Base-by-base conservation (phyloP, 64 coral and sea anemone genomes). In the Acropora yongei region DNA sequence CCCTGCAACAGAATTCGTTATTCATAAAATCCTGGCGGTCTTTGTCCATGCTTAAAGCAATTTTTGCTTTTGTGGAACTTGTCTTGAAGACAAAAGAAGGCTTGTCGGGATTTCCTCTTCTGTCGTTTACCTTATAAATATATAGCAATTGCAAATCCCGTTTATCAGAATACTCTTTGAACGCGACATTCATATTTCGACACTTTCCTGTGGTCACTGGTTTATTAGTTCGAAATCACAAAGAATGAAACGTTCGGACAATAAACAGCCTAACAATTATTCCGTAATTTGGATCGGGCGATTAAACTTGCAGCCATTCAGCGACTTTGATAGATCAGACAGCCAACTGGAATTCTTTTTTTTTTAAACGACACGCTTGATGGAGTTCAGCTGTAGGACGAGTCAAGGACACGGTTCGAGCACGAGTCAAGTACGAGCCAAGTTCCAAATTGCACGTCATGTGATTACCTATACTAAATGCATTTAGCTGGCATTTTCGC, bases 21-120 rank as follows among this genome's bases (percentile, higher is more conserved):
- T 60, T 47, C 3, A 79, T 6, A 46, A 49, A 49, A 17, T 79
- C 17, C 2, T 74, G 49, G 9, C 49, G 19, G 11, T 75, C 48
- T 44, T 46, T 74, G 68, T 88, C 73, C 86, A 78, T 88, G 30
- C 66, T 78, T 4, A 78, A 11, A 0, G 87, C 87, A 44, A 78
- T 76, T 46, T 16, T 57, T 2, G 63, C 63, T 50, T 80, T 90
- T 20, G 8, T 12, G 13, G 16, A n/a, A 41, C 88, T 78, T 47
- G 47, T 90, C 61, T 90, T 90, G 41, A 90, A 90, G 43, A 90
- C 77, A 44, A 90, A 90, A 41, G 88, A 90, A 17, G 88, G 77
- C 44, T 10, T 80, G 3, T 90, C 77, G 2, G 77, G 88, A 44
- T 90, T 90, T n/a, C 88, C 77, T 8, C 88, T 58, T 11, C 60